Evolutionary conservation across 2,888 invertebrate genomes (phyloP).

Genomic region (Heliconius hortense): DNA sequence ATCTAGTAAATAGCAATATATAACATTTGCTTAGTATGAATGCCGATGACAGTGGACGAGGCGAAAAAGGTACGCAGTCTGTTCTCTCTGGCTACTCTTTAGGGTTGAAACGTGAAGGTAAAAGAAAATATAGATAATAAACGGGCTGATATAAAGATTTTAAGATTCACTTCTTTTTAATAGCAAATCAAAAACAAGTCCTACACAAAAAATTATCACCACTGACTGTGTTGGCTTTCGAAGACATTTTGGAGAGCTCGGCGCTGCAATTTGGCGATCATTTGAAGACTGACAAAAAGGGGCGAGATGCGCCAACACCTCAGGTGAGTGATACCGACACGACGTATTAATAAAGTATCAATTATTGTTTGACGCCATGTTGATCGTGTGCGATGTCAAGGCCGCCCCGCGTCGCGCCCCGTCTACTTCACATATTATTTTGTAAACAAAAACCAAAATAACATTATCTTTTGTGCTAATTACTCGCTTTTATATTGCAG

Average conservation of each 20-base stretch:
- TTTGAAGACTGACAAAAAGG: constrained; percentile 9
- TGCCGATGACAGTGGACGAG: background rate
- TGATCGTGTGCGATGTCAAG: constrained; percentile 47
- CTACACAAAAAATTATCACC: too few species aligned
- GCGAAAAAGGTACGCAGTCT: background rate
- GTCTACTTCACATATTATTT: constrained; percentile 32
- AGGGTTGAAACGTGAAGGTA: too few species aligned
- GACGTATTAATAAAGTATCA: constrained; percentile 43
- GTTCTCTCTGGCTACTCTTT: background rate
- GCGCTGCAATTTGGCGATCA: constrained; percentile 10
- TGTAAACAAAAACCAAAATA: constrained; percentile 40
- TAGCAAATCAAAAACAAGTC: background rate
- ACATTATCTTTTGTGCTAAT: constrained; percentile 16
- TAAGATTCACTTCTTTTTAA: background rate
- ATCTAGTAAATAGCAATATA: too few species aligned
- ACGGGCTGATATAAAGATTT: background rate
- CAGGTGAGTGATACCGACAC: constrained; percentile 35
- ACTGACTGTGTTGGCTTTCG: constrained; percentile 7
- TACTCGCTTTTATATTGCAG: background rate
- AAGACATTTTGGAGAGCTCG: background rate
- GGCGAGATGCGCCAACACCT: constrained; percentile 40
- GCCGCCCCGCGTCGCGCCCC: constrained; percentile 36
- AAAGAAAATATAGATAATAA: background rate
- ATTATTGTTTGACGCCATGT: constrained; percentile 40
- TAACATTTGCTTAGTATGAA: too few species aligned